These are phyloP conservation scores for Intellagama lesueurii DNA, from an alignment of 2,797 vertebrate species.

Conservation along the genomic window DNA sequence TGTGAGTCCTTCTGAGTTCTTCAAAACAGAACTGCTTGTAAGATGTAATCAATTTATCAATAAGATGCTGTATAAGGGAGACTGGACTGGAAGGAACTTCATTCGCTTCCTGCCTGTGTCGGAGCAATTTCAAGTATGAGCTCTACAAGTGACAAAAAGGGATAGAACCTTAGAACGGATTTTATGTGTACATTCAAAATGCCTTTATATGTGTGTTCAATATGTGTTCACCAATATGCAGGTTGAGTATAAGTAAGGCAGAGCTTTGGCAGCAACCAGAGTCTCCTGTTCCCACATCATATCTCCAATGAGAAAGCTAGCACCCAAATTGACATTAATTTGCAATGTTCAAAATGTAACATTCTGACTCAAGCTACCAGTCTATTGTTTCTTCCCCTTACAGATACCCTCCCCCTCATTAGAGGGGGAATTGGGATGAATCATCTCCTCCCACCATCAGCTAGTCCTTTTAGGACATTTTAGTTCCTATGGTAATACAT, in stretches of 20 bases:
- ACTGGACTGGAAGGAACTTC: background rate
- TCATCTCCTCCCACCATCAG: background rate
- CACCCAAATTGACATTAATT: too few species aligned
- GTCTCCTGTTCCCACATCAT: too few species aligned
- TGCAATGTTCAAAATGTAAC: too few species aligned
- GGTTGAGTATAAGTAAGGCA: too few species aligned
- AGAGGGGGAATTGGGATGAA: background rate
- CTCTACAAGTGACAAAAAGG: background rate
- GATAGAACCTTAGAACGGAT: background rate
- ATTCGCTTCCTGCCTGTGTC: background rate
- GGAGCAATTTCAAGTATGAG: background rate
- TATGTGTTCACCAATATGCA: too few species aligned
- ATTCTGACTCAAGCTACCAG: background rate
- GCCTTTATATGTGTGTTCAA: background rate
- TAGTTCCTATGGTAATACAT: background rate
- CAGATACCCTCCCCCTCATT: background rate
- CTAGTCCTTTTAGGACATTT: background rate
- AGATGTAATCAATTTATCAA: background rate
- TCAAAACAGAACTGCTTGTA: background rate
- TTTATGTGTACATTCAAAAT: background rate
- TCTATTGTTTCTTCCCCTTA: background rate
- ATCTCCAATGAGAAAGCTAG: too few species aligned
- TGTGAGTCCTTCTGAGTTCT: background rate
- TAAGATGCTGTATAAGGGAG: background rate
- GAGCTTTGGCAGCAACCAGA: too few species aligned